A percentile compares a stretch with the other conserved stretches of the same genome.
phyloP scores from a whole-genome alignment of 2,888 invertebrate species.

The Halictus ligatus region DNA sequence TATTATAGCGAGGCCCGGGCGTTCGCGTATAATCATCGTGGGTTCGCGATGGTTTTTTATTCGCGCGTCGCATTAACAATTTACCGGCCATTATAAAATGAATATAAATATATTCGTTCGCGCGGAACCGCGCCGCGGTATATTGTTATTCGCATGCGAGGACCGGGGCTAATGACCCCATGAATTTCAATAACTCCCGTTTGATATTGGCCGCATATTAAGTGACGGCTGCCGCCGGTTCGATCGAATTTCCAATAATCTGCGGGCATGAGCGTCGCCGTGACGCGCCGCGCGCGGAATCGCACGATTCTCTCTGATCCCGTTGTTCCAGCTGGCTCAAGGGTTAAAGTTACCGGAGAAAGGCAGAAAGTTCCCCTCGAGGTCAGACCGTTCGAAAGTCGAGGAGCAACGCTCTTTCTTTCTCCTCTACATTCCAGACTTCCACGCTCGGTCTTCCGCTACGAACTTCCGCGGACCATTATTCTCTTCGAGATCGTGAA shows the following conservation, averaged over 20 bases:
- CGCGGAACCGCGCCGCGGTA: conserved; percentile 28
- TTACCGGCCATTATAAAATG: conserved; percentile 55
- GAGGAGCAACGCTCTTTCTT: conserved; percentile 7
- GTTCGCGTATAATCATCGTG: conserved; percentile 44
- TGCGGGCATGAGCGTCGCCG: background rate
- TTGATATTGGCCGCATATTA: conserved; percentile 34
- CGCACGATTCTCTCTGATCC: background rate
- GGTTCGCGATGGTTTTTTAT: conserved; percentile 36
- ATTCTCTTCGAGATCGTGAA: background rate
- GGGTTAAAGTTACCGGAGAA: conserved; percentile 61
- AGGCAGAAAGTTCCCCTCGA: conserved; percentile 56
- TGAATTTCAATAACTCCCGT: conserved; percentile 51
- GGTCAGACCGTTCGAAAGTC: conserved; percentile 60
- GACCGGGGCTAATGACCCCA: conserved; percentile 40
- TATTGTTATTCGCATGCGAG: conserved; percentile 56
- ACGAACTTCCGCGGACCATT: background rate
- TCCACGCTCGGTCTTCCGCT: background rate
- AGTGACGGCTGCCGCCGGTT: background rate
- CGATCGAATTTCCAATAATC: conserved; percentile 48
- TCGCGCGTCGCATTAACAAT: conserved; percentile 52
- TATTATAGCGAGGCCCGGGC: conserved; percentile 32
- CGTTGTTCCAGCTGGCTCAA: conserved; percentile 25
- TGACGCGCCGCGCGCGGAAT: background rate
- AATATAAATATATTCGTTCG: conserved; percentile 50
- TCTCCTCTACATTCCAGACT: conserved; percentile 9